phyloP scores from a whole-genome alignment of 2,113 vertebrate genomes.

The Dryoscopus gambensis region DNA sequence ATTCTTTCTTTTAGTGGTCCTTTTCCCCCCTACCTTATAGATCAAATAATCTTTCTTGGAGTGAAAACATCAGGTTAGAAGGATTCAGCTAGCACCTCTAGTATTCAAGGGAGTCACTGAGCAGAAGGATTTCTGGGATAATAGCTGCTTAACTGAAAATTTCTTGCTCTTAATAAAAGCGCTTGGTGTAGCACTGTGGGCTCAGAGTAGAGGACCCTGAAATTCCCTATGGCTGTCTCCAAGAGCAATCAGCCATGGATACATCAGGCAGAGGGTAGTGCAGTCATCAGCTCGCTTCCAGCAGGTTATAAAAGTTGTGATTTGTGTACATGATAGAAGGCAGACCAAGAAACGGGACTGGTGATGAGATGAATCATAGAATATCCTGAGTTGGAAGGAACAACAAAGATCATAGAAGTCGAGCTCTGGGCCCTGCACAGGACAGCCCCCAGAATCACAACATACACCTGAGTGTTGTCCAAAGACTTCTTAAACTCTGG shows the following conservation, averaged over 20 bases:
- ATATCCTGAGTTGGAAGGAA: background rate
- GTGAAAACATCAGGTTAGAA: background rate
- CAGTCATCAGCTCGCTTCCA: background rate
- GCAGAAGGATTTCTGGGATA: background rate
- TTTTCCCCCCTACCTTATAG: background rate
- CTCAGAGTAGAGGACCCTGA: background rate
- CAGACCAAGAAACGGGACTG: background rate
- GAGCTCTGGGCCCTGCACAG: background rate
- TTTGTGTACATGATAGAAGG: background rate
- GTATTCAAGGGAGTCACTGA: background rate
- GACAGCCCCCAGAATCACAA: background rate
- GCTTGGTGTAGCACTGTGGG: accelerated
- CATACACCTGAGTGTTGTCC: no score
- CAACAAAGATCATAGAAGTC: background rate
- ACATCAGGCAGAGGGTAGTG: background rate
- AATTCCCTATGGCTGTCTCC: background rate
- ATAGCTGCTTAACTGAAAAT: background rate
- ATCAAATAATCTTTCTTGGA: background rate
- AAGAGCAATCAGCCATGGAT: background rate
- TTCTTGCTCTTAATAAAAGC: background rate
- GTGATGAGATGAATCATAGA: background rate
- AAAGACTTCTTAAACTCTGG: background rate
- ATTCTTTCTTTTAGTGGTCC: background rate
- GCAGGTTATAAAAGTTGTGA: background rate
- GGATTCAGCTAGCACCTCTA: background rate